Conservation (phyloP, 2,113 vertebrate species). For the Ovis aries region DNA sequence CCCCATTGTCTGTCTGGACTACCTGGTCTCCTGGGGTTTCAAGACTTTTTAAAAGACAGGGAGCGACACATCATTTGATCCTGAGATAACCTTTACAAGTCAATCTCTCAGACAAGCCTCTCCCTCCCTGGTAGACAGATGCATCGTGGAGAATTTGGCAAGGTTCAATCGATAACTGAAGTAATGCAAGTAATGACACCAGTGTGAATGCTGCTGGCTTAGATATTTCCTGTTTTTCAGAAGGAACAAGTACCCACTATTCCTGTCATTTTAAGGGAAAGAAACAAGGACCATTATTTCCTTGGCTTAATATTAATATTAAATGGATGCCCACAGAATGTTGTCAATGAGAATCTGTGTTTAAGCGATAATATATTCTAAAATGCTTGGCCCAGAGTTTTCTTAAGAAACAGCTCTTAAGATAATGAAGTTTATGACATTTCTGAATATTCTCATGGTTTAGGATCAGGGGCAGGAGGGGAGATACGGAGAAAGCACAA, state of each 20-base stretch:
- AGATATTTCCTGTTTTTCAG: conserved; percentile 73
- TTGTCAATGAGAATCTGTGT: conserved; percentile 68
- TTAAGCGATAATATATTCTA: conserved; percentile 60
- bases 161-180: conserved; percentile 64
- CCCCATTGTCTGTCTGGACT: not conserved
- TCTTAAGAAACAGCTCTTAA: conserved; percentile 47
- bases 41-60: not conserved
- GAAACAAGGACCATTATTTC: conserved; percentile 70
- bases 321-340: conserved; percentile 67
- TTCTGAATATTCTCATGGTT: conserved; percentile 19
- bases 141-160: conserved; percentile 69
- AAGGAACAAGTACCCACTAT: conserved; percentile 73
- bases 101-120: conserved; percentile 36
- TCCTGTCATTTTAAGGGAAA: conserved; percentile 69
- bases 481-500: not conserved
- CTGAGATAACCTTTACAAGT: conserved; percentile 53
- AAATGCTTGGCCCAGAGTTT: conserved; percentile 41
- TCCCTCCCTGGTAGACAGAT: conserved; percentile 48
- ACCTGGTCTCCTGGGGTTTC: not conserved
- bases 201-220: conserved; percentile 70
- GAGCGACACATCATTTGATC: not conserved
- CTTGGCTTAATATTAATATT: conserved; percentile 70
- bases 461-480: not conserved
- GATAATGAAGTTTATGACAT: conserved; percentile 48
- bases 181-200: conserved; percentile 60